Base-by-base conservation (phyloP, 2,888 invertebrate species). In the Cynaeus angustus region DNA sequence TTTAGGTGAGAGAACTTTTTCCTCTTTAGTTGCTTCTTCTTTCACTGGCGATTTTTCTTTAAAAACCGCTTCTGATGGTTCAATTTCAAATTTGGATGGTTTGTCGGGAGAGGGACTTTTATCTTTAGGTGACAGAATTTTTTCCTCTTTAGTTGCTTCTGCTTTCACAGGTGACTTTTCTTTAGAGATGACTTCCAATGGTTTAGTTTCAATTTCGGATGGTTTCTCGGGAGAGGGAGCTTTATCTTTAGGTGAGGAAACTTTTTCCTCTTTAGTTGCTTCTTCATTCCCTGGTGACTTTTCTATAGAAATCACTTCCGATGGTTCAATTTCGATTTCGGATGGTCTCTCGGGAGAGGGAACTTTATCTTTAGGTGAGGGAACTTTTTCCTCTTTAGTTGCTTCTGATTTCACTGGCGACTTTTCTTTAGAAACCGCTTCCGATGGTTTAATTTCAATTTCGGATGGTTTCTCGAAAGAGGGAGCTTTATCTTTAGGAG, bases 401-500 rank as follows among this genome's bases (percentile, higher is more conserved):
- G 41, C 41, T 41, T 13, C 6, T 12, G 4, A 7, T 2, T 12
- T 3, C 1, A 13, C 13, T 41, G 41, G 41, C 7, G 41, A 41
- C n/a, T n/a, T n/a, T n/a, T n/a, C n/a, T n/a, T n/a, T n/a, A n/a
- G n/a, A n/a, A n/a, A n/a, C n/a, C n/a, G n/a, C n/a, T n/a, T n/a
- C n/a, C n/a, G n/a, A n/a, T n/a, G n/a, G n/a, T n/a, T 52, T 52
- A 12, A 26, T 8, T 30, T 8, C 13, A 37, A 21, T 21, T 21
- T 21, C 21, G 4, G 21, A 21, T 21, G 21, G 21, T 21, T 21
- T 16, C 16, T 48, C 48, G 8, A 16, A 16, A 48, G 48, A 8
- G 21, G 48, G 14, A 48, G 48, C 1, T 48, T 48, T 48, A 16
- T 48, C 48, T 48, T 48, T 48, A 1, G 48, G 48, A 21, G 48